A percentile compares a stretch with the other conserved stretches of the same genome.
phyloP scores from a whole-genome alignment of 2,113 vertebrate genomes.

The Plecotus auritus region DNA sequence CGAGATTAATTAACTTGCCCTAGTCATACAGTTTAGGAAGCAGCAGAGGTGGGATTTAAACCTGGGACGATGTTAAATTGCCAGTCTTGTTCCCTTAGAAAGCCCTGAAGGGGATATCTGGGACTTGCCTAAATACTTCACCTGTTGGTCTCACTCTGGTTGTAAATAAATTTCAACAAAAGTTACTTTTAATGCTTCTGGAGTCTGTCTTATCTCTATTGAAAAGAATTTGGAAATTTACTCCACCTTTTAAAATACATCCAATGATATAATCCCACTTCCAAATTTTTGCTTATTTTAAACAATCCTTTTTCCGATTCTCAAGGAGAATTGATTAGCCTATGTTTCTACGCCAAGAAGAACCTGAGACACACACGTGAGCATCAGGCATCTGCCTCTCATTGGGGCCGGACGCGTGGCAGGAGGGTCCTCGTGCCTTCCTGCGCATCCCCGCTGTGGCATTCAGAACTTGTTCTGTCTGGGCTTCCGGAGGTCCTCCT shows the following conservation, averaged over 20 bases:
- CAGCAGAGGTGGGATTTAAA: neutral
- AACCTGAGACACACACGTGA: neutral
- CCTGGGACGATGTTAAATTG: neutral
- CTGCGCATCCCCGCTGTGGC: fast-evolving
- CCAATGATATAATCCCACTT: neutral
- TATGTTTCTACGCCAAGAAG: neutral
- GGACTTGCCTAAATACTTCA: neutral
- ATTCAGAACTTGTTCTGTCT: fast-evolving
- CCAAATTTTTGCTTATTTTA: neutral
- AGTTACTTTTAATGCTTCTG: neutral
- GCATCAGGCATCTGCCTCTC: neutral
- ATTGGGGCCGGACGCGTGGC: neutral
- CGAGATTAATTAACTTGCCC: neutral
- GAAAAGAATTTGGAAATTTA: neutral
- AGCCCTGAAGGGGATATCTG: neutral
- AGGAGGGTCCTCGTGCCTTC: neutral
- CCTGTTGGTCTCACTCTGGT: neutral
- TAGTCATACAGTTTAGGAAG: neutral
- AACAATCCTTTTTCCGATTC: neutral
- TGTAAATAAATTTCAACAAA: neutral
- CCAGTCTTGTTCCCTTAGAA: neutral
- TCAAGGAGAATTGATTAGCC: neutral
- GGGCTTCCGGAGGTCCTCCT: neutral
- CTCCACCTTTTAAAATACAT: neutral
- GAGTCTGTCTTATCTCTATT: neutral